These are phyloP conservation scores for Tarsius wallacei DNA, from an alignment of 2,797 vertebrate species.

Conservation along the genomic window DNA sequence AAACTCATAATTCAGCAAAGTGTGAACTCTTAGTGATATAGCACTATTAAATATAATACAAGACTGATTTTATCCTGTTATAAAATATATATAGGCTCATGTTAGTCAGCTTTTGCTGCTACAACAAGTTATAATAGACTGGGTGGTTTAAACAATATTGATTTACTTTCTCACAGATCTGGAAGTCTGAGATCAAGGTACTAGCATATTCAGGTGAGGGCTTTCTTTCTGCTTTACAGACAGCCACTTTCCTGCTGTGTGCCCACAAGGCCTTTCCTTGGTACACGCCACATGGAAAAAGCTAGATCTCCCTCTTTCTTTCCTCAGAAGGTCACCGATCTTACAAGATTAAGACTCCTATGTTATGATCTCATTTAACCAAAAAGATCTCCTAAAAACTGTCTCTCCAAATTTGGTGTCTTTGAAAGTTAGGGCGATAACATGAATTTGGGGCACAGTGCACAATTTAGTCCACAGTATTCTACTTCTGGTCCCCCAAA, in stretches of 20 bases:
- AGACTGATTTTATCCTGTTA: background rate
- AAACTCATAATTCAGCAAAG: background rate
- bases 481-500: background rate
- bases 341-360: background rate
- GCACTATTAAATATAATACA: background rate
- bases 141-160: background rate
- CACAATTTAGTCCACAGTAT: background rate
- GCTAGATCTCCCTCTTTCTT: background rate
- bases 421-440: too few species aligned
- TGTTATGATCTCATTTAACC: background rate
- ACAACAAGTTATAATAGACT: background rate
- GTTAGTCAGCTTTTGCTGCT: background rate
- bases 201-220: background rate
- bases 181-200: background rate
- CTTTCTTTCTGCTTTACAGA: background rate
- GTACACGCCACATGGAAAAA: background rate
- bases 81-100: slow-evolving; percentile 10
- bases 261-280: background rate
- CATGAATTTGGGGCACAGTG: background rate
- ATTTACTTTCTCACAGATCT: background rate
- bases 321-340: background rate
- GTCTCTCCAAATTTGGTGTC: background rate
- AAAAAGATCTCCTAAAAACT: background rate
- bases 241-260: background rate
- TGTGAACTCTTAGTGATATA: background rate